Base-by-base conservation (phyloP, 2,113 vertebrate species). In the Otolemur garnettii region DNA sequence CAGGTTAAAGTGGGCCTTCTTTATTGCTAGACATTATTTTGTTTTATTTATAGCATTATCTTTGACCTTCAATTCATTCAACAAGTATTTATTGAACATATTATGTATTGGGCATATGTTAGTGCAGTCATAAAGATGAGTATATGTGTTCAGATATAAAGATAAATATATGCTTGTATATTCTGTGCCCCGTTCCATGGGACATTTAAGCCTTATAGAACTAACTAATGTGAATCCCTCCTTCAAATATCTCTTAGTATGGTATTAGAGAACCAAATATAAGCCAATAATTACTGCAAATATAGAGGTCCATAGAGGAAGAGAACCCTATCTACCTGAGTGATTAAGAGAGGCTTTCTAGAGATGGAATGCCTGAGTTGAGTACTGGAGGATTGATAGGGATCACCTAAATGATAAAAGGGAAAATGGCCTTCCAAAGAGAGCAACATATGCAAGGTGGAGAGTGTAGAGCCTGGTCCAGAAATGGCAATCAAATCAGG, bases 401-500 rank as follows among this genome's bases (percentile, higher is more conserved):
- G 1, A 72, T n/a, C 26, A 30, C 17, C 3, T 66, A 82, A 60
- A 75, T 81, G 24, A 35, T 21, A 26, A 86, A 78, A 11, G 24
- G 33, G 5, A 45, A 59, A 71, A 59, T 2, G 53, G n/a, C 1
- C 10, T 83, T 78, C 6, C 19, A 78, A 26, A 11, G 0, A 81
- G 21, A 59, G 13, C 50, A 80, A 8, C 12, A 38, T 68, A 21
- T 42, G 9, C 45, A 60, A 93, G 21, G 15, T 18, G 3, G 28
- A 81, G 7, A 38, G 0, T 5, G 0, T 0, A 42, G 6, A n/a
- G 42, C 2, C 81, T 2, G 53, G 24, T 69, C 3, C 57, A 75
- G 35, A 83, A 72, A n/a, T 18, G 4, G 18, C 15, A 69, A 84
- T 19, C 53, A 74, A 24, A 14, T 75, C 53, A 93, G 55, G 35